Conservation (phyloP, 2,113 vertebrate genomes). For the Tragelaphus scriptus region DNA sequence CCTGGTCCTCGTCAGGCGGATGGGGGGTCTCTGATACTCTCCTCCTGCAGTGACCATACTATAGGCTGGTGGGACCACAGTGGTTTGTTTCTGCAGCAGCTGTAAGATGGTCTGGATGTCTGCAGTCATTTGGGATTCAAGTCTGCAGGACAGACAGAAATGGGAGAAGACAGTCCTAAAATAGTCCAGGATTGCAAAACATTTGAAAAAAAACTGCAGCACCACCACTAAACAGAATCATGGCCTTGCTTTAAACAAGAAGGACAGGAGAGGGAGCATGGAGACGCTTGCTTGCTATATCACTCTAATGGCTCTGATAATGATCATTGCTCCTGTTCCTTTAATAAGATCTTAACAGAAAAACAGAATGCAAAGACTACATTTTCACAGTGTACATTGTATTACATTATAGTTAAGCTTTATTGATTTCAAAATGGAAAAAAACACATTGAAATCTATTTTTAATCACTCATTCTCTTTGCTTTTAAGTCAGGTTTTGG, state of each 20-base stretch:
- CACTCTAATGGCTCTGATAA: neutral
- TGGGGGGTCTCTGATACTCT: conserved; percentile 86
- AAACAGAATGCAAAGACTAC: neutral
- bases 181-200: neutral
- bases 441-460: conserved; percentile 1
- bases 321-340: neutral
- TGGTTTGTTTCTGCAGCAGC: conserved; percentile 92
- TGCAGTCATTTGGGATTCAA: conserved; percentile 96
- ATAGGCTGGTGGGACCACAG: conserved; percentile 93
- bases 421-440: conserved; percentile 33
- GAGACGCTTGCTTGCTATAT: neutral
- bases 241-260: conserved; percentile 57
- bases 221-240: neutral
- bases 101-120: conserved; percentile 96
- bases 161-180: neutral
- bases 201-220: neutral
- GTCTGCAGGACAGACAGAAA: conserved; percentile 77
- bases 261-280: conserved; percentile 73
- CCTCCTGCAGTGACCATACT: conserved; percentile 90
- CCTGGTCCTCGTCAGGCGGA: conserved; percentile 73
- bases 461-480: neutral
- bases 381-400: neutral
- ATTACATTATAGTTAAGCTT: neutral
- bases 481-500: neutral
- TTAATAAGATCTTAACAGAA: neutral